Conservation (phyloP, 37 sponge, comb jelly and placozoan genomes). For the Cliona cf. orientalis region DNA sequence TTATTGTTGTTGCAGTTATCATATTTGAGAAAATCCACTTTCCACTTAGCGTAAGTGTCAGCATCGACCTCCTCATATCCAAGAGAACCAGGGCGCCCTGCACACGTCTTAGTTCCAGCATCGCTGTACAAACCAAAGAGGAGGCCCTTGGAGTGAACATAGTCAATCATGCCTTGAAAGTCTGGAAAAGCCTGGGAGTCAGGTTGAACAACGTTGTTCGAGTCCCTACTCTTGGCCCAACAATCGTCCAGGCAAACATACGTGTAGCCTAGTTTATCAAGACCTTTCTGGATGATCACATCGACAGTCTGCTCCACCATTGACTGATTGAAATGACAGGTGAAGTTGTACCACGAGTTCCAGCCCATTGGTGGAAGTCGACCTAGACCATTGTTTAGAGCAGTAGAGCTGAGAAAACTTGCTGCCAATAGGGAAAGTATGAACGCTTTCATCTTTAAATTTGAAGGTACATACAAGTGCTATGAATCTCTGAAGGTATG, state of each 20-base stretch:
- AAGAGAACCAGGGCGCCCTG: constrained; percentile 71
- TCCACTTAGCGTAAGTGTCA: constrained; percentile 75
- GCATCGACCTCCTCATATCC: constrained; percentile 80
- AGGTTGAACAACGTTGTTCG: constrained; percentile 48
- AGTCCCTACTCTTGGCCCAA: constrained; percentile 63
- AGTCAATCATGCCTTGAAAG: constrained; percentile 73
- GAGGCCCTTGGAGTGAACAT: constrained; percentile 78
- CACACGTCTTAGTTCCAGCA: constrained; percentile 82
- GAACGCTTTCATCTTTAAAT: too few species aligned
- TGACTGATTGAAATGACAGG: constrained; percentile 59
- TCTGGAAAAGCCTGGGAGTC: constrained; percentile 75
- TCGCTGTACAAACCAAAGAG: constrained; percentile 90
- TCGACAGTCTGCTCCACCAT: constrained; percentile 56
- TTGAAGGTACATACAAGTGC: too few species aligned
- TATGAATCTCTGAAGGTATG: too few species aligned
- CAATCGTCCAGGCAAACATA: constrained; percentile 91
- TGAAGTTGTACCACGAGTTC: constrained; percentile 87
- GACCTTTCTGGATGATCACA: constrained; percentile 54
- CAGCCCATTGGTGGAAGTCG: constrained; percentile 84
- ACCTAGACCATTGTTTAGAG: constrained; percentile 82
- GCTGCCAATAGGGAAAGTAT: too few species aligned
- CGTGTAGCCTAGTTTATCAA: constrained; percentile 61
- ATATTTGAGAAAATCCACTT: constrained; percentile 80
- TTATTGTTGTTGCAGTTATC: constrained; percentile 77
- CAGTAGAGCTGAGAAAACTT: too few species aligned